Evolutionary conservation across 2,113 vertebrate species (phyloP), one percentile per base, ranked within the genome.

Genomic region (Acrocephalus arundinaceus): DNA sequence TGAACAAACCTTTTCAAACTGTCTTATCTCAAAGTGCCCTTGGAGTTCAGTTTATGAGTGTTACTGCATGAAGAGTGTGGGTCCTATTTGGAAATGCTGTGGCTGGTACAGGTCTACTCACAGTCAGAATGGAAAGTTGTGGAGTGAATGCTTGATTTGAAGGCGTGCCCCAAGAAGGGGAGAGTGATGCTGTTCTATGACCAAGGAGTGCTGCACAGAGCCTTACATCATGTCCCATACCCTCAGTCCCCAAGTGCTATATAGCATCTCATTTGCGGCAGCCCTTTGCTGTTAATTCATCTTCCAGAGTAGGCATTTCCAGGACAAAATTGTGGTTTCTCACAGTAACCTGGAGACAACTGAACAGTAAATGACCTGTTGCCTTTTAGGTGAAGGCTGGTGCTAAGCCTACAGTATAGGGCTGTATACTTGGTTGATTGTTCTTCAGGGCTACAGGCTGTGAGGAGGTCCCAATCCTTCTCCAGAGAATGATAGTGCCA

Each of bases 171-270:
- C 19, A 52, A 20, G 30, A 65, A 4, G 12, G 6, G 31, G 18
- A n/a, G 20, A 61, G 3, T 45, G 45, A 20, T 1, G 1, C 59
- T 68, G 23, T 21, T 61, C 68, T 0, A 0, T 59, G 25, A n/a
- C 30, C 12, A 23, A 43, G 9, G 27, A 86, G 31, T 14, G 17
- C 19, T 62, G 46, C 45, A 59, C 39, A 71, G n/a, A 78, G 31
- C 11, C 8, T 77, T 7, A 2, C 21, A 35, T 45, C 25, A 18
- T 51, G 20, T 93, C 4, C 66, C 9, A 3, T 66, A 30, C 49
- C 23, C 14, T 13, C 41, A 65, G 13, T 16, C 11, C 24, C 16
- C 9, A 2, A 3, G 2, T 66, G 22, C 74, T 89, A 18, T n/a
- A 15, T 5, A 70, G 8, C 19, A 7, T 54, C 24, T 70, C 20